phyloP scores from a whole-genome alignment of 2,113 vertebrate genomes.

The Rallus limicola region DNA sequence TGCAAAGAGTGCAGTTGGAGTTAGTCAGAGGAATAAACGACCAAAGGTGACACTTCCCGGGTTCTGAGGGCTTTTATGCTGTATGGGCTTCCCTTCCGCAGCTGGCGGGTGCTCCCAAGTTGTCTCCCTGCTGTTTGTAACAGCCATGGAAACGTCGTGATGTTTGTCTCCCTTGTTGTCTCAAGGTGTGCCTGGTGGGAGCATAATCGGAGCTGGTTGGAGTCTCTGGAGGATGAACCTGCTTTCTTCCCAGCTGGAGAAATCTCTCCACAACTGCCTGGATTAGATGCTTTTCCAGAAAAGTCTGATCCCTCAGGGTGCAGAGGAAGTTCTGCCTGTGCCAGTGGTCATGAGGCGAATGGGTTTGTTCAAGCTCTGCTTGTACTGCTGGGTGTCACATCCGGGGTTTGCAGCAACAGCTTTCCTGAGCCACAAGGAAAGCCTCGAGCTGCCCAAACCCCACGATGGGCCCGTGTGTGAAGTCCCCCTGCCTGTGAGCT shows the following conservation, averaged over 20 bases:
- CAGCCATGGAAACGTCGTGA: neutral
- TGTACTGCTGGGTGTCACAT: neutral
- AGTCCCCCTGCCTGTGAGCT: neutral
- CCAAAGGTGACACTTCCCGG: neutral
- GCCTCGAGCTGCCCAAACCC: neutral
- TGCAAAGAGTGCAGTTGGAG: neutral
- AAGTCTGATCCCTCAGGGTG: neutral
- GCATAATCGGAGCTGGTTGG: neutral
- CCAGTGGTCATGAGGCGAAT: neutral
- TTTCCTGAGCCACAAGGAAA: neutral
- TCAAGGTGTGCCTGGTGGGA: neutral
- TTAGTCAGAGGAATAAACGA: neutral
- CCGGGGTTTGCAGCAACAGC: neutral
- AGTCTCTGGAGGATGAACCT: neutral
- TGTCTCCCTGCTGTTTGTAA: neutral
- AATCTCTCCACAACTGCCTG: neutral
- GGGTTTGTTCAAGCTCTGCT: neutral
- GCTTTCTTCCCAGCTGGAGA: slow-evolving; percentile 6
- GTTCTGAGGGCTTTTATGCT: neutral
- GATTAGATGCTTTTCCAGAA: neutral
- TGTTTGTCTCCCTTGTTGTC: slow-evolving; percentile 13
- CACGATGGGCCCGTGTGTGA: neutral
- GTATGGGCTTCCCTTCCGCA: neutral
- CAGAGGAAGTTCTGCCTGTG: neutral
- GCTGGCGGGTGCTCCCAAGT: neutral